A percentile compares a stretch with the other conserved stretches of the same genome.
phyloP scores from a whole-genome alignment of 2,797 vertebrate genomes.

The Malurus leucopterus region DNA sequence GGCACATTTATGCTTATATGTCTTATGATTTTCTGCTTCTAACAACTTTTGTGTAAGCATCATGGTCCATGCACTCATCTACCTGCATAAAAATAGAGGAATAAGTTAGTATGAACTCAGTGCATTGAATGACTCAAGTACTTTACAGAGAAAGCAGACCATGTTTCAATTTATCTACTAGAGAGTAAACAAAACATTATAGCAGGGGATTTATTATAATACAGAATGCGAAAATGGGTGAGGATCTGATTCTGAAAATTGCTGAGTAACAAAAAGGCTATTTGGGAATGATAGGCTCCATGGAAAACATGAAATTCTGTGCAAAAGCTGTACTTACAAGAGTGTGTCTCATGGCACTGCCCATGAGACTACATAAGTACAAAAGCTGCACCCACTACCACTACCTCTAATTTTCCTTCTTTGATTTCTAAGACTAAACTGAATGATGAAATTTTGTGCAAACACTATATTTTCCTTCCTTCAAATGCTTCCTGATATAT shows the following conservation, averaged over 20 bases:
- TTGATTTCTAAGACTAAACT: background rate
- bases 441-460: background rate
- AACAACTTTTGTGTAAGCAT: background rate
- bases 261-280: background rate
- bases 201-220: background rate
- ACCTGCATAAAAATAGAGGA: background rate
- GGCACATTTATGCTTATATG: background rate
- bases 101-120: background rate
- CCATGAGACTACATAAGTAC: background rate
- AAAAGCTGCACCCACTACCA: background rate
- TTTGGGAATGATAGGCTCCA: background rate
- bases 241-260: background rate
- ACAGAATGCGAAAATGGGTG: background rate
- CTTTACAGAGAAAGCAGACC: background rate
- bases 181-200: background rate
- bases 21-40: background rate
- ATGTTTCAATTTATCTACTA: background rate
- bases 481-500: slow-evolving; percentile 22
- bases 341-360: background rate
- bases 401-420: background rate
- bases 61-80: background rate
- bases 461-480: background rate
- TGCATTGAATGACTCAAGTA: background rate
- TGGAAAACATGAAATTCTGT: background rate
- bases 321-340: background rate